phyloP scores from a whole-genome alignment of 2,113 vertebrate species.

The Paedocypris sp. region DNA sequence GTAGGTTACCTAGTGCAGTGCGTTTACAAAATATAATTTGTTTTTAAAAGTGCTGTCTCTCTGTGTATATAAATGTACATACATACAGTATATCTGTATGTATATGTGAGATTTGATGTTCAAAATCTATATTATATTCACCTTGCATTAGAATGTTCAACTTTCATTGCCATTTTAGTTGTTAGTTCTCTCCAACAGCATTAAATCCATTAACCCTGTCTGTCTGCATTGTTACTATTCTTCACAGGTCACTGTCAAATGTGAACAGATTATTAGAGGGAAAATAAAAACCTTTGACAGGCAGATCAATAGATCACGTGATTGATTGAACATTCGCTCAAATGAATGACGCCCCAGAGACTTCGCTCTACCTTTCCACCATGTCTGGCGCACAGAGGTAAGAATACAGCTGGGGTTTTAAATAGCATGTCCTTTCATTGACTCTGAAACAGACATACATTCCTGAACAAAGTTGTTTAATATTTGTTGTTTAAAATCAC shows the following conservation, averaged over 20 bases:
- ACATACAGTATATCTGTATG: too few species aligned
- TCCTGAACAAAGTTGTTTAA: background rate
- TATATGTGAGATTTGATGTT: too few species aligned
- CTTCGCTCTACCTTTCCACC: constrained; percentile 27
- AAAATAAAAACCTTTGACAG: constrained; percentile 55
- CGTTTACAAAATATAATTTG: too few species aligned
- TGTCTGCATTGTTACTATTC: constrained; percentile 38
- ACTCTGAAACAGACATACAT: background rate
- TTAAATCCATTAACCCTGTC: constrained; percentile 40
- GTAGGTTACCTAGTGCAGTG: too few species aligned
- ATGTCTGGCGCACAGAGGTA: constrained; percentile 23
- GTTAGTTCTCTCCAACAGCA: constrained; percentile 18
- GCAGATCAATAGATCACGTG: constrained; percentile 52
- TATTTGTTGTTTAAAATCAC: background rate
- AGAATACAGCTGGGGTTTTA: constrained; percentile 27
- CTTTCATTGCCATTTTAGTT: too few species aligned
- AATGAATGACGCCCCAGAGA: constrained; percentile 51
- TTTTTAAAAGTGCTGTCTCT: too few species aligned
- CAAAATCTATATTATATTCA: too few species aligned
- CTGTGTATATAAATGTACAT: too few species aligned
- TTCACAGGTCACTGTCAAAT: constrained; percentile 48
- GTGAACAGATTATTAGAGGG: constrained; percentile 52
- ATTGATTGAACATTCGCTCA: constrained; percentile 56
- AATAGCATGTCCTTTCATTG: constrained; percentile 1
- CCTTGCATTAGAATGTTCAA: too few species aligned